Evolutionary conservation across 2,113 vertebrate species (phyloP).

Genomic region (Solea solea): DNA sequence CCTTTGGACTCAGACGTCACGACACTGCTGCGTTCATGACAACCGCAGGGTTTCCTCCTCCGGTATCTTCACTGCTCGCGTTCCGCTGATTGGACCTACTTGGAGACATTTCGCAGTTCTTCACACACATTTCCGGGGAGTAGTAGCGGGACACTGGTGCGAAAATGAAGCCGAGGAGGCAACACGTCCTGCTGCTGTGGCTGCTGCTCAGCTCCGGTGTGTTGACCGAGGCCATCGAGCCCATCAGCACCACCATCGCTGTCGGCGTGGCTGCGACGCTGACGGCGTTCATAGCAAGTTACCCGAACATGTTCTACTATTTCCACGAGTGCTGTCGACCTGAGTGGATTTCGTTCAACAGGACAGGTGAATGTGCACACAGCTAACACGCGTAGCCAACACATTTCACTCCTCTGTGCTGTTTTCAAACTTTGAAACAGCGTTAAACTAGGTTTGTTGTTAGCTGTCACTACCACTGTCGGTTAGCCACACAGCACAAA

Average conservation of each 20-base stretch:
- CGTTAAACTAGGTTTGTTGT: not conserved
- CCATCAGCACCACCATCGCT: conserved; percentile 81
- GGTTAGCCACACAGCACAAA: not conserved
- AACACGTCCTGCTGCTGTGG: conserved; percentile 40
- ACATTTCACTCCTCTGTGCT: no score
- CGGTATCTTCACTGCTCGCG: no score
- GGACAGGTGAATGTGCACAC: conserved; percentile 64
- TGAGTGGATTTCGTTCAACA: conserved; percentile 81
- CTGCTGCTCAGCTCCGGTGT: conserved; percentile 39
- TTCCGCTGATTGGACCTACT: no score
- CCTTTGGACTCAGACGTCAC: conserved; percentile 55
- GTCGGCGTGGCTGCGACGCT: conserved; percentile 82
- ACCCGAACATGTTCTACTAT: conserved; percentile 75
- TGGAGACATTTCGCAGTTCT: no score
- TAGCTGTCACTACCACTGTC: not conserved
- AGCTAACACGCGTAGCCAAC: not conserved
- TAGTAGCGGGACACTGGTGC: no score
- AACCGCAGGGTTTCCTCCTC: not conserved
- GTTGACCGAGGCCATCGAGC: conserved; percentile 69
- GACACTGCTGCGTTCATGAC: not conserved
- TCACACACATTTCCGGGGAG: no score
- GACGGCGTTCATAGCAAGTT: conserved; percentile 78
- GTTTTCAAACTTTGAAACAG: fast-evolving
- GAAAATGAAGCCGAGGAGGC: conserved; percentile 40
- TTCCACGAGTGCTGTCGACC: conserved; percentile 82